Percentiles rank a stretch among this genome's conserved stretches.
Evolutionary conservation across 2,113 vertebrate genomes (phyloP).

Genomic region (Merops nubicus): DNA sequence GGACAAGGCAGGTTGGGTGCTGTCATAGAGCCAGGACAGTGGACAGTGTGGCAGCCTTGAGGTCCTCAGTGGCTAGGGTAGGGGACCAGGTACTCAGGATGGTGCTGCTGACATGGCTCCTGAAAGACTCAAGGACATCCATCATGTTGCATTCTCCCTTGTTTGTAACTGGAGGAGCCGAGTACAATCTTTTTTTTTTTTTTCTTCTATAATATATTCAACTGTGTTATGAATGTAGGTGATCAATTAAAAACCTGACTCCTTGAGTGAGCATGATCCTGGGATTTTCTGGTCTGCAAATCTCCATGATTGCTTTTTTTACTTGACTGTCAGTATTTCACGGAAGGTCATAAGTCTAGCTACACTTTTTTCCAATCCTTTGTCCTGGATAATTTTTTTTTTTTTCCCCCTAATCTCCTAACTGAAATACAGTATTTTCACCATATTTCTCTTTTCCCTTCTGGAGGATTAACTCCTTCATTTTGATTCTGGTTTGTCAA

Average conservation of each 20-base stretch:
- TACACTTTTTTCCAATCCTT: background rate
- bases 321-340: background rate
- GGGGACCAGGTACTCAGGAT: background rate
- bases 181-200: background rate
- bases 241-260: slow-evolving; percentile 29
- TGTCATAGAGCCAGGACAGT: background rate
- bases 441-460: background rate
- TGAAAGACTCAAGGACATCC: background rate
- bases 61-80: background rate
- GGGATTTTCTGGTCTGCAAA: slow-evolving; percentile 46
- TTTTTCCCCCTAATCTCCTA: background rate
- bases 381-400: background rate
- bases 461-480: background rate
- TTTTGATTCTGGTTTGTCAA: background rate
- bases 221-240: background rate
- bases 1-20: too few species aligned
- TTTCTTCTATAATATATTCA: background rate
- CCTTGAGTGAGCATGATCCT: slow-evolving; percentile 16
- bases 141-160: background rate
- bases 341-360: background rate
- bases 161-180: background rate
- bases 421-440: background rate
- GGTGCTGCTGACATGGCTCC: background rate
- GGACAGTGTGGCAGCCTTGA: accelerated
- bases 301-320: slow-evolving; percentile 28